Conservation (phyloP, 2,888 invertebrate species). For the Acanthosepion esculentum region DNA sequence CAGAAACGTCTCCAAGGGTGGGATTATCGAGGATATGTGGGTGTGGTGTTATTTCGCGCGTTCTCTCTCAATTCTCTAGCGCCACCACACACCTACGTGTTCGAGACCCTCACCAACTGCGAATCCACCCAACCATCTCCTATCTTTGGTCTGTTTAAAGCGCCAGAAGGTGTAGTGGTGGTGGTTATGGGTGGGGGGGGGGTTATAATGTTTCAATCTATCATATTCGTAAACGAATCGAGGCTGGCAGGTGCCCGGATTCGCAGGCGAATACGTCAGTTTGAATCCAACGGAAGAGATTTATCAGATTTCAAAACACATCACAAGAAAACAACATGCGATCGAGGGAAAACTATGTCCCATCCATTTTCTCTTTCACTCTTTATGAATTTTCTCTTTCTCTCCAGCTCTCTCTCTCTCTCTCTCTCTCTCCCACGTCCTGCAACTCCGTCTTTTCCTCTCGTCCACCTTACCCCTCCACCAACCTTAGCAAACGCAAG, state of each 20-base stretch:
- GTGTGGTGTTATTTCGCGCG: not conserved
- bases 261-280: not conserved
- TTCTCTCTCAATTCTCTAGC: not conserved
- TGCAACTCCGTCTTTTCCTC: too few species aligned
- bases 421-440: too few species aligned
- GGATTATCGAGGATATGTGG: not conserved
- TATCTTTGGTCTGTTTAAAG: not conserved
- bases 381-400: not conserved
- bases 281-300: not conserved
- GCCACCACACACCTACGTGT: not conserved
- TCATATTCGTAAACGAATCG: not conserved
- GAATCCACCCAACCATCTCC: not conserved
- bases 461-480: too few species aligned
- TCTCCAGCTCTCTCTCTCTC: not conserved
- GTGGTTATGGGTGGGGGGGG: not conserved
- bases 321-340: not conserved
- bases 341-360: not conserved
- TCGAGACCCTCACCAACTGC: not conserved
- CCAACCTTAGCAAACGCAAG: too few species aligned
- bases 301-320: conserved; percentile 13
- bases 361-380: not conserved
- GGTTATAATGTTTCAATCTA: conserved; percentile 33
- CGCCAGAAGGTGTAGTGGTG: not conserved
- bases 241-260: conserved; percentile 33
- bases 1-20: not conserved